Base-by-base conservation (phyloP, 2,797 vertebrate genomes). In the Sebastes melanostomus region DNA sequence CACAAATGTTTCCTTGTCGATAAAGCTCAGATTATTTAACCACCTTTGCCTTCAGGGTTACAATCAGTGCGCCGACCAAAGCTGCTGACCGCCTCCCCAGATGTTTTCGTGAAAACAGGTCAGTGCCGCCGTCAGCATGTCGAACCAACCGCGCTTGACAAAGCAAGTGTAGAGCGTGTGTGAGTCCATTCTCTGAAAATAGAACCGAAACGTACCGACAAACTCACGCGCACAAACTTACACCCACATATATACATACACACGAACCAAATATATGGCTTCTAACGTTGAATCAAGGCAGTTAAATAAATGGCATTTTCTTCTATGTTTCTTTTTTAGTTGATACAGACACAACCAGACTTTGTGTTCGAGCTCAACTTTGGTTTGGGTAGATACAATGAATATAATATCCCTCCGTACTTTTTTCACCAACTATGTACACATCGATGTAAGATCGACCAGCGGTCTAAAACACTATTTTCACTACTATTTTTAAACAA, bases 281-380 rank as follows among this genome's bases (percentile, higher is more conserved):
- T 96, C 96, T 96, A 96, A 96, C 88, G 93, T 91, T 89, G 94
- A 96, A 96, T 96, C 95, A 96, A 96, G 96, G 96, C 96, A 96
- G 95, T 96, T 96, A 96, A 96, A 96, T 96, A 95, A 95, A 96
- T 94, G 92, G 94, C 93, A 87, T 93, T 94, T 93, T 94, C 89
- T 91, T 93, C 90, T 87, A 91, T 91, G 89, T 91, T 93, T 90
- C 90, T 95, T 94, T 93, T 93, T 93, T 89, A 93, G 95, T 95
- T 96, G 94, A 96, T 95, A 95, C 91, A 94, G 94, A 96, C 95
- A 96, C 94, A 95, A 96, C 91, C 94, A 94, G 90, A 96, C 95
- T 94, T 96, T 94, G 95, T 95, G 95, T 96, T 96, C 89, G 79
- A 96, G 95, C 96, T 96, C 95, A 96, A 95, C 96, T 96, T 96